Evolutionary conservation across 1,140 invertebrate genomes (phyloP).

Genomic region (Homarus americanus): DNA sequence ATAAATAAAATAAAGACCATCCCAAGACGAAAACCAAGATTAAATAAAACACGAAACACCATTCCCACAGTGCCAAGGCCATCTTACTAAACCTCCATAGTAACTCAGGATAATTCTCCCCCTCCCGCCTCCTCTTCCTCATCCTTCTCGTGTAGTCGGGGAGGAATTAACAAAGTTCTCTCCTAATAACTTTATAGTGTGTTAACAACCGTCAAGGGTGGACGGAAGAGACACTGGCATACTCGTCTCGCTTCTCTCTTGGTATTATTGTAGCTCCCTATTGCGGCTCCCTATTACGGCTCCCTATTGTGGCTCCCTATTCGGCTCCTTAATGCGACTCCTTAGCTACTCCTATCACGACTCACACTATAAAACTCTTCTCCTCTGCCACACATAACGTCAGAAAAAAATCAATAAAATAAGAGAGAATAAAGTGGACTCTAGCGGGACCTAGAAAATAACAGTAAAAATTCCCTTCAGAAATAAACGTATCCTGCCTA

Average conservation of each 20-base stretch:
- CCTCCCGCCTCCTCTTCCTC: not conserved
- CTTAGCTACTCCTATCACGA: not conserved
- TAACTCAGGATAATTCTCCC: not conserved
- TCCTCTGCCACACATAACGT: not conserved
- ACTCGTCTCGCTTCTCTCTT: too few relatives aligned
- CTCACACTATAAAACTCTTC: not conserved
- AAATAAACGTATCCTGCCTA: not conserved
- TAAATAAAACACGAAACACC: not conserved
- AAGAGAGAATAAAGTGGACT: too few relatives aligned
- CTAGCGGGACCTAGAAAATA: too few relatives aligned
- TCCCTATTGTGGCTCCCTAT: too few relatives aligned
- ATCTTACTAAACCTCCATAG: not conserved
- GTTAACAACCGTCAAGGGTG: too few relatives aligned
- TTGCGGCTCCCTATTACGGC: too few relatives aligned
- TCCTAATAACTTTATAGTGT: too few relatives aligned
- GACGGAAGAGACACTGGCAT: too few relatives aligned
- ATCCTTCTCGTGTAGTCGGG: not conserved
- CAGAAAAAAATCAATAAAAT: not conserved
- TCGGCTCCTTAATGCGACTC: not conserved
- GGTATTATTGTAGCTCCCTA: too few relatives aligned
- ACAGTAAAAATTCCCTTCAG: not conserved
- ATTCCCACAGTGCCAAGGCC: not conserved
- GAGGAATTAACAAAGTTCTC: too few relatives aligned
- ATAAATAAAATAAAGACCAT: not conserved
- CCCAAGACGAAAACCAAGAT: not conserved